These are phyloP conservation scores for Diplodus puntazzo DNA, from an alignment of 2,797 vertebrate genomes.

Conservation along the genomic window DNA sequence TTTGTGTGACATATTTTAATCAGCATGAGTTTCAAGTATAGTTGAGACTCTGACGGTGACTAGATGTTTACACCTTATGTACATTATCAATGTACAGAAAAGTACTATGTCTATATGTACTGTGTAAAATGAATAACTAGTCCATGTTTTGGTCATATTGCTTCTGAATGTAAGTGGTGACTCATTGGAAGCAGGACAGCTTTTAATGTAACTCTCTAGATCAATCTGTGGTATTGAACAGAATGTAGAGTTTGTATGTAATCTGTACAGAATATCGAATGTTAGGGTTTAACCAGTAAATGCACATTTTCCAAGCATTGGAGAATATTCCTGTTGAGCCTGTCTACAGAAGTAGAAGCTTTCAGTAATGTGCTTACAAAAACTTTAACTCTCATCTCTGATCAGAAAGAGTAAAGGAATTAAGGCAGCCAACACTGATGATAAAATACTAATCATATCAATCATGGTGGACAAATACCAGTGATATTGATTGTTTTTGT, in stretches of 20 bases:
- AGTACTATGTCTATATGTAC: neutral
- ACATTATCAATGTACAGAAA: neutral
- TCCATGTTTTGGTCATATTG: neutral
- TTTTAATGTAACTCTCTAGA: slow-evolving; percentile 40
- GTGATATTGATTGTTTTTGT: neutral
- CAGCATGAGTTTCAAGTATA: neutral
- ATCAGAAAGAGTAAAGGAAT: neutral
- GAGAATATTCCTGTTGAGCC: neutral
- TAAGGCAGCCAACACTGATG: neutral
- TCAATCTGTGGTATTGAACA: slow-evolving; percentile 26
- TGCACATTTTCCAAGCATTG: slow-evolving; percentile 1
- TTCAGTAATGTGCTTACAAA: neutral
- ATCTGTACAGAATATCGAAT: neutral
- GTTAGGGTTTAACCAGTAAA: neutral
- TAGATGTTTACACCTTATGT: neutral
- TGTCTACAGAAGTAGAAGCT: neutral
- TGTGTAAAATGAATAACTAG: neutral
- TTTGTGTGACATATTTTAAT: neutral
- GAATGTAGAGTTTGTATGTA: neutral
- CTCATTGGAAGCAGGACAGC: slow-evolving; percentile 28
- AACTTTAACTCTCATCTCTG: neutral
- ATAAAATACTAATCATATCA: neutral
- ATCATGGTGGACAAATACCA: neutral
- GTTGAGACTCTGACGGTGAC: neutral
- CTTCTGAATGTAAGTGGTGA: slow-evolving; percentile 23